A percentile compares a stretch with the other conserved stretches of the same genome.
phyloP scores from a whole-genome alignment of 2,888 invertebrate species.

The Agapetus fuscipes region DNA sequence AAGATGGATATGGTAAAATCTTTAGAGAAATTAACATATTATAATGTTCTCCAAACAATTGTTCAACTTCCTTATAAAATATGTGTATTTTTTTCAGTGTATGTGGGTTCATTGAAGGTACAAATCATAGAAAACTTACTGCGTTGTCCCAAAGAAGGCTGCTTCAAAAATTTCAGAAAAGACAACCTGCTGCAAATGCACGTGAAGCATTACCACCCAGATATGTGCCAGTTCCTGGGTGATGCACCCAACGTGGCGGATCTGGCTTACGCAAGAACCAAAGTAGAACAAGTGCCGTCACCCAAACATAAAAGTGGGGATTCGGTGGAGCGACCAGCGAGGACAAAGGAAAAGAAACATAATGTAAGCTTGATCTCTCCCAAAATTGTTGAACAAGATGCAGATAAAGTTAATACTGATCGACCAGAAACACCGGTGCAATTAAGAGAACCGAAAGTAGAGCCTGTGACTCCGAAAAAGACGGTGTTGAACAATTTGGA shows the following conservation, averaged over 20 bases:
- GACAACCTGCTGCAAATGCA: conserved; percentile 88
- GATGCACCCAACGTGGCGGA: conserved; percentile 80
- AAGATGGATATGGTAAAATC: conserved; percentile 5
- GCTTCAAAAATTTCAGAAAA: conserved; percentile 83
- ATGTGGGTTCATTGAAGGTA: conserved; percentile 50
- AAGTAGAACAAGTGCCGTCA: conserved; percentile 38
- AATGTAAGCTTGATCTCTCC: conserved; percentile 31
- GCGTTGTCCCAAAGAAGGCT: conserved; percentile 71
- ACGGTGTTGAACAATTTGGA: neutral
- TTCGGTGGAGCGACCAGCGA: conserved; percentile 23
- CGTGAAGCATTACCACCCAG: conserved; percentile 88
- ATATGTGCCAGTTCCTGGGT: conserved; percentile 62
- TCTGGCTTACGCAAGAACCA: conserved; percentile 71
- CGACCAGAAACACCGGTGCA: conserved; percentile 20
- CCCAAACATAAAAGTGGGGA: conserved; percentile 24
- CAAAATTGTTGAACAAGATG: conserved; percentile 31
- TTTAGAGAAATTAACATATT: neutral
- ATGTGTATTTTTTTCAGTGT: conserved; percentile 32
- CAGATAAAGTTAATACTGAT: conserved; percentile 22
- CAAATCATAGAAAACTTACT: conserved; percentile 59
- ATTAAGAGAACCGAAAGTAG: conserved; percentile 6
- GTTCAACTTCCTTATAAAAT: neutral
- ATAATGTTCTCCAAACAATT: neutral
- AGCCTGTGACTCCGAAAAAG: conserved; percentile 3
- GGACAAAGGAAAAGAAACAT: conserved; percentile 24